Evolutionary conservation across 2,797 vertebrate species (phyloP).

Genomic region (Triplophysa yarkandensis): DNA sequence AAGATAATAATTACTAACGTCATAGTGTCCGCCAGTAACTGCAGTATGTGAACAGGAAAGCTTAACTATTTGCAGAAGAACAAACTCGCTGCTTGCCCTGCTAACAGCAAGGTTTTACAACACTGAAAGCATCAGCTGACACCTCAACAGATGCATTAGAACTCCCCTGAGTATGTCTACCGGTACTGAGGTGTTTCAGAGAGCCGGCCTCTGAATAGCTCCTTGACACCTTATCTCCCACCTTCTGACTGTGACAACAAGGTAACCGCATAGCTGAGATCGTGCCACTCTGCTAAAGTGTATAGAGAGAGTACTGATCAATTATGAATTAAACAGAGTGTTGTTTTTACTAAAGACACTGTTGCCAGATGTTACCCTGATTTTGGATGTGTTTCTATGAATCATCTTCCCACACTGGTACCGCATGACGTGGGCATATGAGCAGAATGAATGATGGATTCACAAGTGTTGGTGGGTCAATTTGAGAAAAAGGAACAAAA

Average conservation of each 20-base stretch:
- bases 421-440: conserved; percentile 6
- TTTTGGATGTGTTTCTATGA: conserved; percentile 47
- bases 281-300: conserved; percentile 32
- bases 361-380: conserved; percentile 56
- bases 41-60: not conserved
- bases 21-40: not conserved
- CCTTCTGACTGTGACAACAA: conserved; percentile 12
- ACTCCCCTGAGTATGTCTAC: conserved; percentile 8
- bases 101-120: not conserved
- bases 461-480: not conserved
- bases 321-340: conserved; percentile 64
- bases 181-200: conserved; percentile 14
- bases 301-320: conserved; percentile 54
- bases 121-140: conserved; percentile 6
- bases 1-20: conserved; percentile 1
- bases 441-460: conserved; percentile 3
- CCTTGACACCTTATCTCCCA: conserved; percentile 37
- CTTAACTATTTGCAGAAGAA: not conserved
- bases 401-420: conserved; percentile 21
- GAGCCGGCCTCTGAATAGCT: conserved; percentile 5
- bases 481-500: not conserved
- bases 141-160: conserved; percentile 25
- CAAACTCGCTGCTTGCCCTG: not conserved
- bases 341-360: conserved; percentile 61
- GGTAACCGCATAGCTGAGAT: conserved; percentile 47